Evolutionary conservation across 2,113 vertebrate species (phyloP).

Genomic region (Lethenteron camtschaticum): DNA sequence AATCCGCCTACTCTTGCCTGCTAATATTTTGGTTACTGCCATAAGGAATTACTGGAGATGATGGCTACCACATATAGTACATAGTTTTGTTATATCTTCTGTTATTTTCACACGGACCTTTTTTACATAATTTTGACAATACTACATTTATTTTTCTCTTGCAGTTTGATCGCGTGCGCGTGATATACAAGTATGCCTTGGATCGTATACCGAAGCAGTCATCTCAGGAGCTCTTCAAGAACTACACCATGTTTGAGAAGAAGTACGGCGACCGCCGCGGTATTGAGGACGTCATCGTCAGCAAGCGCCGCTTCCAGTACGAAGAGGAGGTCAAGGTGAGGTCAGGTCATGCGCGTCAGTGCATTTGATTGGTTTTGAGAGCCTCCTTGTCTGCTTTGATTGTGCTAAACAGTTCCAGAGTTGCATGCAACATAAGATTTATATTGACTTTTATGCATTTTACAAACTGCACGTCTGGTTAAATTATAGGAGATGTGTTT

Average conservation of each 20-base stretch:
- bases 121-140: too few species aligned
- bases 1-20: neutral
- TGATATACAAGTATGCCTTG: conserved; percentile 86
- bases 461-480: too few species aligned
- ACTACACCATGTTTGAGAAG: conserved; percentile 94
- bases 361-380: too few species aligned
- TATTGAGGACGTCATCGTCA: conserved; percentile 93
- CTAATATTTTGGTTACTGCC: neutral
- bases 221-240: conserved; percentile 89
- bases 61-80: too few species aligned
- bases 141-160: conserved; percentile 10
- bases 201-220: conserved; percentile 78
- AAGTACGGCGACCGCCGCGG: conserved; percentile 82
- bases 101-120: neutral
- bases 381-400: too few species aligned
- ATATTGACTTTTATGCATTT: too few species aligned
- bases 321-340: conserved; percentile 90
- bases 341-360: too few species aligned
- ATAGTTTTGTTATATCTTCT: too few species aligned
- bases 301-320: conserved; percentile 82
- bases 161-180: conserved; percentile 81
- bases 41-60: too few species aligned
- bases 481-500: too few species aligned
- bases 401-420: too few species aligned
- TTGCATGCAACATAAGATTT: too few species aligned